Evolutionary conservation across 2,797 vertebrate species (phyloP).

Genomic region (Parotocinclus haroldoi): DNA sequence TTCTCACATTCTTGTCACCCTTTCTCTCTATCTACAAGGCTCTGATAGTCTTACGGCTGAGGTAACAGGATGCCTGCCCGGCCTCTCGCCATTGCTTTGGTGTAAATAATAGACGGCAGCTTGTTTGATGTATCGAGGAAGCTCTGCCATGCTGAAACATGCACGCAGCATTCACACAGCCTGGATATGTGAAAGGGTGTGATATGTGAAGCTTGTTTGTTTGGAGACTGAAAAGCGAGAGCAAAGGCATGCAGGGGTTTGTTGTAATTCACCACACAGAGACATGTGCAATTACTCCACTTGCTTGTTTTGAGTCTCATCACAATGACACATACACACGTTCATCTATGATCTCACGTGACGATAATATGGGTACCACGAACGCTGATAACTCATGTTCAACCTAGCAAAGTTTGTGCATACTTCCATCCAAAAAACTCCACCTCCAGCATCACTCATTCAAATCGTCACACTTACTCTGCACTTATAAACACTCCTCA

Average conservation of each 20-base stretch:
- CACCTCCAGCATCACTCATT: too few relatives aligned
- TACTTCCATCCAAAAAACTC: too few relatives aligned
- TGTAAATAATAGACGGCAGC: constrained; percentile 73
- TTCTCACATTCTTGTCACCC: constrained; percentile 25
- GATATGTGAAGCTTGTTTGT: constrained; percentile 11
- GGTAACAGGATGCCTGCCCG: constrained; percentile 71
- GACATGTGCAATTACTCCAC: too few relatives aligned
- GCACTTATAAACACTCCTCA: neutral
- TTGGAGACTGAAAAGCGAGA: constrained; percentile 28
- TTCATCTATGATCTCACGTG: too few relatives aligned
- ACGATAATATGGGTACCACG: too few relatives aligned
- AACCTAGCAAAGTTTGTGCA: too few relatives aligned
- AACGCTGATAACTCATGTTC: too few relatives aligned
- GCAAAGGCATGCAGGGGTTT: constrained; percentile 33
- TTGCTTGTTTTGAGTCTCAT: neutral
- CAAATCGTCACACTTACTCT: too few relatives aligned
- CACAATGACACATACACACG: too few relatives aligned
- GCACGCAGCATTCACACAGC: constrained; percentile 10
- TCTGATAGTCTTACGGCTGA: constrained; percentile 64
- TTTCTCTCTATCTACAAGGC: constrained; percentile 28
- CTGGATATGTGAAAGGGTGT: neutral
- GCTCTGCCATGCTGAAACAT: constrained; percentile 56
- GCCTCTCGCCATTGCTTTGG: constrained; percentile 68
- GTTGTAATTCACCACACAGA: neutral
- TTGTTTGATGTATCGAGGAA: constrained; percentile 53